Evolutionary conservation across 2,113 vertebrate genomes (phyloP), one percentile per base, ranked within the genome.

Genomic region (Atherinomorus stipes): DNA sequence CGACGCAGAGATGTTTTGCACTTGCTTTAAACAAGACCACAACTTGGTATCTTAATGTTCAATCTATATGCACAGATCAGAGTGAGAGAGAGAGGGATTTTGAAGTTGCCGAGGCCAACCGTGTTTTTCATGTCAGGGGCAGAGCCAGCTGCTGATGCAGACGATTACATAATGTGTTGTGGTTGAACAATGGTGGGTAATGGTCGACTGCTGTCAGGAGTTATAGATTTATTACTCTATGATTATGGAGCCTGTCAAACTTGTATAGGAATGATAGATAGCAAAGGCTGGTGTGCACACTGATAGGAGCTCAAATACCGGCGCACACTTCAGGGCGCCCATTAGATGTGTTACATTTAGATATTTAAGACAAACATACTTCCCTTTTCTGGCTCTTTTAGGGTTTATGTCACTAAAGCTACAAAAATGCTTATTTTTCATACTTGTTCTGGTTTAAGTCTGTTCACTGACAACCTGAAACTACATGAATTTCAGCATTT

Each of bases 11-110:
- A 40, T 11, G 47, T 34, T 3, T 15, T 11, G 19, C 50, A 5
- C 44, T 44, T n/a, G 67, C 76, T 70, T 71, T 72, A 65, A 74
- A 78, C 80, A 76, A 85, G 65, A 82, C 79, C 47, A 12, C 68
- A 23, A 58, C 26, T 80, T 34, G 28, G 50, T 49, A 76, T 80
- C 67, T 78, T 88, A 90, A 90, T 91, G 81, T 86, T 45, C 81
- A 86, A 89, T 90, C 82, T 91, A 79, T 88, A 91, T 91, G 77
- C 90, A 88, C 16, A 64, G 54, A 65, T 22, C 37, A 19, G 21
- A 3, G 3, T 1, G 31, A 6, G 19, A n/a, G 21, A 57, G 44
- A 18, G 38, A 51, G 50, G 25, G 69, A 25, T 61, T 23, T 2
- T 1, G 54, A 42, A 62, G 82, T 54, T 52, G 28, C 21, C 0